Evolutionary conservation across 2,888 invertebrate genomes (phyloP), one percentile per base, ranked within the genome.

Genomic region (Phalangium opilio): DNA sequence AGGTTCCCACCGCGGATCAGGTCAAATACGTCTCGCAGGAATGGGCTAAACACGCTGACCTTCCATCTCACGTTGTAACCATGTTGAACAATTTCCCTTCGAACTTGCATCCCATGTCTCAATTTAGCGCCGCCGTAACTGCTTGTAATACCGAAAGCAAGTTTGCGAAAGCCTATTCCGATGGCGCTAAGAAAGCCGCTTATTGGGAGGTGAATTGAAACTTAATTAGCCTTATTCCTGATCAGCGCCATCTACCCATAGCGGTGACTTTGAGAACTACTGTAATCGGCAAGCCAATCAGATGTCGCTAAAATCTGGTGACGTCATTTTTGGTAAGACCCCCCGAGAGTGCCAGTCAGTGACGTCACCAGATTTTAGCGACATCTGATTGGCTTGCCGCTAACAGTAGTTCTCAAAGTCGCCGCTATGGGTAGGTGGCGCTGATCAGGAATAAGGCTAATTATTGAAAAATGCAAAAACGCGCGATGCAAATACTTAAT

Each of bases 21-120:
- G 79, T 67, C 3, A 60, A 63, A 60, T 74, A 79, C 33, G 60
- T 84, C 36, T 82, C 81, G 42, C 78, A 81, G 68, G 81, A 85
- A 68, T 87, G 86, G 86, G 83, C 84, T 33, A 64, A 70, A 49
- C 78, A 89, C 62, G 89, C 91, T n/a, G 81, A 83, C 59, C 70
- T 93, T 14, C 91, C 93, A 7, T 73, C 83, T 20, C 91, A 93
- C 67, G 85, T 93, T n/a, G 87, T 86, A 45, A 83, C 82, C 42
- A 80, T 91, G 74, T 71, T 93, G 60, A 89, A 90, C 73, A 85
- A 84, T 68, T 79, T 93, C 70, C 93, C 93, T 14, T 74, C 75
- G 61, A 77, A 78, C 60, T 73, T 93, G 48, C 93, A 93, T 65
- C 93, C 93, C 1, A 93, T 93, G 93, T 79, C 87, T 0, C 93